A percentile compares a stretch with the other conserved stretches of the same genome.
Conservation (phyloP, 2,888 invertebrate species). For the Theretra japonica region DNA sequence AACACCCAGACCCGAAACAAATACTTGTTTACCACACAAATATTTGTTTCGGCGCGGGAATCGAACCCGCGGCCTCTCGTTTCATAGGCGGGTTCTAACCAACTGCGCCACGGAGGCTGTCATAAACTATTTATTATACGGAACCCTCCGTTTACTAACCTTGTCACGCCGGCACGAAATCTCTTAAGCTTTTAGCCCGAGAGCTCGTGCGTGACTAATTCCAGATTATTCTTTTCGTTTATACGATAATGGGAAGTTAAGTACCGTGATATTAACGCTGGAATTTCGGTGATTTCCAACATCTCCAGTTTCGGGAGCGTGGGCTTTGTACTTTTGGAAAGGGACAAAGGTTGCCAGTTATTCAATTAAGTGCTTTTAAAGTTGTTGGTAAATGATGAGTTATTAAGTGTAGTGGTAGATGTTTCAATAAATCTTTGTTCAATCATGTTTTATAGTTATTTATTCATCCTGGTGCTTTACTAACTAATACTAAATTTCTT, state of each 20-base stretch:
- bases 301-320: constrained; percentile 35
- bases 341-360: constrained; percentile 22
- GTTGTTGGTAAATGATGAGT: not conserved
- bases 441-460: no score
- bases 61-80: no score
- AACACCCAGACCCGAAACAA: no score
- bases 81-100: no score
- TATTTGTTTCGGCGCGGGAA: no score
- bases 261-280: constrained; percentile 69
- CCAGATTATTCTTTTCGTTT: constrained; percentile 49
- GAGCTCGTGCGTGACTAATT: constrained; percentile 70
- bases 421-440: not conserved
- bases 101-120: no score
- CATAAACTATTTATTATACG: no score
- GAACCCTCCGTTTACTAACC: not conserved
- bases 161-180: not conserved
- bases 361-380: not conserved
- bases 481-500: no score
- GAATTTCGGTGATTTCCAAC: constrained; percentile 25
- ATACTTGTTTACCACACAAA: no score
- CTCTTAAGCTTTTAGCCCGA: constrained; percentile 30
- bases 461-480: no score
- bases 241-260: constrained; percentile 65
- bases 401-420: not conserved
- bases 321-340: not conserved